Percentiles rank a stretch among this genome's conserved stretches.
Evolutionary conservation across 2,888 invertebrate species (phyloP).

Genomic region (Tortrix viridana): DNA sequence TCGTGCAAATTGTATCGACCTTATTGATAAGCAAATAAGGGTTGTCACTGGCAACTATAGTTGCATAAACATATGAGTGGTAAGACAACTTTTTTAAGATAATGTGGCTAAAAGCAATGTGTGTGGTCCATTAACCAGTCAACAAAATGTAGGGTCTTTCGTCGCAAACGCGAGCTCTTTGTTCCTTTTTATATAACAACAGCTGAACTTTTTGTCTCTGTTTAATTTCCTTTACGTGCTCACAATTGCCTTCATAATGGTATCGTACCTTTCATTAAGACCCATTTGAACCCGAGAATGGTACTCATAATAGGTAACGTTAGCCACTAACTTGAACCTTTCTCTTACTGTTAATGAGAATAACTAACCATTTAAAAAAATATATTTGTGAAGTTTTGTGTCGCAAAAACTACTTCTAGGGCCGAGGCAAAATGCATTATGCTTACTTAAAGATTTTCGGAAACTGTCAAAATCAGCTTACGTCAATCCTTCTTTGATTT

Average conservation of each 20-base stretch:
- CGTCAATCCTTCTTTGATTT: no score
- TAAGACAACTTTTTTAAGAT: no score
- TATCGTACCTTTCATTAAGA: slow-evolving; percentile 79
- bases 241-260: slow-evolving; percentile 78
- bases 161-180: slow-evolving; percentile 44
- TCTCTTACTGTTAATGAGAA: slow-evolving; percentile 47
- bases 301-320: slow-evolving; percentile 70
- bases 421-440: no score
- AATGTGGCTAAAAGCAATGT: no score
- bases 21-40: no score
- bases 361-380: slow-evolving; percentile 5
- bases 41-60: no score
- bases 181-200: slow-evolving; percentile 32
- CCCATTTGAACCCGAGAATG: slow-evolving; percentile 74
- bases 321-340: slow-evolving; percentile 70
- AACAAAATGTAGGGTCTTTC: not conserved
- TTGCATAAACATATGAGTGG: not conserved
- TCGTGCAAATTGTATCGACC: no score
- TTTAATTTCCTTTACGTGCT: slow-evolving; percentile 79
- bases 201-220: slow-evolving; percentile 64
- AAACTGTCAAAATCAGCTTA: no score
- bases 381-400: no score
- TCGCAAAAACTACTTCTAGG: no score
- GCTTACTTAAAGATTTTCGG: no score
- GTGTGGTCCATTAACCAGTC: not conserved